phyloP scores from a whole-genome alignment of 2,888 invertebrate genomes.

The Trimorus sp. region DNA sequence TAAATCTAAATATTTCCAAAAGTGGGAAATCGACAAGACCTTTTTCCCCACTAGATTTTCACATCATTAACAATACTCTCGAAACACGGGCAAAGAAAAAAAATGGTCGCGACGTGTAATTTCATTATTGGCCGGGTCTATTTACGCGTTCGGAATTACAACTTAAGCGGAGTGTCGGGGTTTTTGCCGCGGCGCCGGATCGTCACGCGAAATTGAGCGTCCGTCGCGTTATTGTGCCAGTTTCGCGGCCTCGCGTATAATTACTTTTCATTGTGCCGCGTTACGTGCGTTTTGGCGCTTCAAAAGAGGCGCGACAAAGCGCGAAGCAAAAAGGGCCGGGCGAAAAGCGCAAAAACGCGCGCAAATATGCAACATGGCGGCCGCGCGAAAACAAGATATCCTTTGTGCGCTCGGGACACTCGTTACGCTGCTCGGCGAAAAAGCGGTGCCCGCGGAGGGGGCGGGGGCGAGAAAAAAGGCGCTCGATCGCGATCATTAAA shows the following conservation, averaged over 20 bases:
- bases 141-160: slow-evolving; percentile 50
- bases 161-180: slow-evolving; percentile 53
- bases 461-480: slow-evolving; percentile 28
- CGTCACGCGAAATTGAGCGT: slow-evolving; percentile 47
- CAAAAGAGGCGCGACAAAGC: slow-evolving; percentile 17
- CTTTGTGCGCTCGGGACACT: slow-evolving; percentile 57
- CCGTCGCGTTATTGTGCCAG: slow-evolving; percentile 36
- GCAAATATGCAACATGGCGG: slow-evolving; percentile 50
- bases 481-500: slow-evolving; percentile 66
- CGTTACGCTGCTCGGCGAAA: slow-evolving; percentile 50
- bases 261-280: slow-evolving; percentile 55
- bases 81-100: no score
- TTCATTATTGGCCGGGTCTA: slow-evolving; percentile 37
- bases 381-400: slow-evolving; percentile 62
- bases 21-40: no score
- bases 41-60: no score
- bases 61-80: no score
- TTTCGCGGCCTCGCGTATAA: slow-evolving; percentile 52
- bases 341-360: slow-evolving; percentile 25
- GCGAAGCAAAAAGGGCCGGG: background rate
- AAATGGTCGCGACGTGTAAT: slow-evolving; percentile 23
- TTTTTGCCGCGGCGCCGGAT: slow-evolving; percentile 35
- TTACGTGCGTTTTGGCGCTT: slow-evolving; percentile 46
- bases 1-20: no score
- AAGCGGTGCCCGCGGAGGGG: slow-evolving; percentile 37